Evolutionary conservation across 2,888 invertebrate genomes (phyloP).

Genomic region (Dilophus febrilis): DNA sequence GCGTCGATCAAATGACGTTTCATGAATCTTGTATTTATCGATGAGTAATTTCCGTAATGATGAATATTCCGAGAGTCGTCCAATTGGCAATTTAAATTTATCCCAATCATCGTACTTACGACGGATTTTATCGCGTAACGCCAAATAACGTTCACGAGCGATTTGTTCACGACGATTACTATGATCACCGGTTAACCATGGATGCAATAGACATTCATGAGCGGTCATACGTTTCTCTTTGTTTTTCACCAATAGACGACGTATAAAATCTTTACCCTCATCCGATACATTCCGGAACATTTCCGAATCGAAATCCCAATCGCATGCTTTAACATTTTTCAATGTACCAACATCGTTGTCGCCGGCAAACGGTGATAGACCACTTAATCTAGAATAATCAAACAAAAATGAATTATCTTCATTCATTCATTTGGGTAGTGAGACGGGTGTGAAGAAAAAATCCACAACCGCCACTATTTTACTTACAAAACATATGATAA

Average conservation of each 20-base stretch:
- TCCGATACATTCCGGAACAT: constrained; percentile 88
- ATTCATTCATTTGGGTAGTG: background rate
- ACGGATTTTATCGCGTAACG: constrained; percentile 74
- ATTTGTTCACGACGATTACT: constrained; percentile 59
- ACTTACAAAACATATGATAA: constrained; percentile 94
- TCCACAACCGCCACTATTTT: too few species aligned
- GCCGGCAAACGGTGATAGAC: constrained; percentile 96
- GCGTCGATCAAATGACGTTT: constrained; percentile 87
- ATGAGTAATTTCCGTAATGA: constrained; percentile 87
- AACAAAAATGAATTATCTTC: too few species aligned
- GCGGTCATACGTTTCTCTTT: constrained; percentile 98
- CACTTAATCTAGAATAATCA: constrained; percentile 68
- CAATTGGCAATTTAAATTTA: constrained; percentile 83
- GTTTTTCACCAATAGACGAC: constrained; percentile 73
- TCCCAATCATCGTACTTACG: constrained; percentile 65
- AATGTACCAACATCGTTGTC: constrained; percentile 96
- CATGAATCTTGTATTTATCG: constrained; percentile 93
- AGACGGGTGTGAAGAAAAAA: background rate
- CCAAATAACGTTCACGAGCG: constrained; percentile 67
- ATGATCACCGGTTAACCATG: constrained; percentile 86
- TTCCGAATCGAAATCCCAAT: constrained; percentile 98
- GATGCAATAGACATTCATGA: constrained; percentile 88
- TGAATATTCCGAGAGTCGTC: constrained; percentile 92
- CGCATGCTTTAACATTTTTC: constrained; percentile 95
- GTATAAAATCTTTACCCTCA: constrained; percentile 96